Percentiles rank a stretch among this genome's conserved stretches.
Evolutionary conservation across 2,888 invertebrate species (phyloP).

Genomic region (Sepiola atlantica): DNA sequence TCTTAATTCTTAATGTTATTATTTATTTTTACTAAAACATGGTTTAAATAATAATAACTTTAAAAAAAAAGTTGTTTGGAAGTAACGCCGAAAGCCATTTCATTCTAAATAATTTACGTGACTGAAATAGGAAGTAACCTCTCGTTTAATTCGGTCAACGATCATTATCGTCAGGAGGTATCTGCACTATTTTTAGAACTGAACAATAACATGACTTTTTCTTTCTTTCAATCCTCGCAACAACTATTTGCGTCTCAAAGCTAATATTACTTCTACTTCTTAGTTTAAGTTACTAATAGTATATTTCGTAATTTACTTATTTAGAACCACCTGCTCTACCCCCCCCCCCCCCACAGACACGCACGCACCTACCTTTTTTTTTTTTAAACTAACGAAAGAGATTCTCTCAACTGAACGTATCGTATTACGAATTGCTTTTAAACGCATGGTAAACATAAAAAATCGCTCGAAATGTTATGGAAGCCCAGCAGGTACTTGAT

Average conservation of each 20-base stretch:
- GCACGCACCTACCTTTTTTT: no score
- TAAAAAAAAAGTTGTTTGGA: neutral
- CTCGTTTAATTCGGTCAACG: neutral
- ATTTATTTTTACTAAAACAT: no score
- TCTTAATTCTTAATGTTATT: no score
- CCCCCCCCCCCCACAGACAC: no score
- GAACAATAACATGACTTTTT: neutral
- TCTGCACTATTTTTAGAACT: neutral
- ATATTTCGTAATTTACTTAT: neutral
- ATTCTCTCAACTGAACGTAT: neutral
- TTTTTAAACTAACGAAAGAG: neutral
- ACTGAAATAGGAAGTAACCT: no score
- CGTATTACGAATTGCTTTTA: neutral
- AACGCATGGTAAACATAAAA: neutral
- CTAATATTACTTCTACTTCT: neutral
- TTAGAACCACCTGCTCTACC: neutral
- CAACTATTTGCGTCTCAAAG: neutral
- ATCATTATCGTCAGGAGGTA: neutral
- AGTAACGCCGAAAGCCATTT: fast-evolving
- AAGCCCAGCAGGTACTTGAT: neutral
- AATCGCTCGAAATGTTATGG: neutral
- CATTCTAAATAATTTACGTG: neutral
- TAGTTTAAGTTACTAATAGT: neutral
- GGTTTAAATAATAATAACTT: no score
- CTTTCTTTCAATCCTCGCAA: neutral